phyloP scores from a whole-genome alignment of 2,888 invertebrate genomes.

The Spilosoma lubricipeda region DNA sequence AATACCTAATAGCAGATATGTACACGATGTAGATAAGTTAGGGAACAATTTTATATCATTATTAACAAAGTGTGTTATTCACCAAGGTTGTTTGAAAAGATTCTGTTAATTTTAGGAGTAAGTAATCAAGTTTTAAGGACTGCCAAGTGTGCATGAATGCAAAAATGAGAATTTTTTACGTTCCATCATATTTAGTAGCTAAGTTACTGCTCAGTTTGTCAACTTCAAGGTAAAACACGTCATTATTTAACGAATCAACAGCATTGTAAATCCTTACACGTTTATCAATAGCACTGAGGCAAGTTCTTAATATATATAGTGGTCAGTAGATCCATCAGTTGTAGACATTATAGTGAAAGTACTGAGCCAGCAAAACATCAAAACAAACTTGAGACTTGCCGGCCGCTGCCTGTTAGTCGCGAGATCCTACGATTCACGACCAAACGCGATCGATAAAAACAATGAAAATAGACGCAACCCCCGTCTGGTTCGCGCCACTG shows the following conservation, averaged over 20 bases:
- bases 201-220: conserved; percentile 11
- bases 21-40: conserved; percentile 24
- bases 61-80: neutral
- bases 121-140: too few species aligned
- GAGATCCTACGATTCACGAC: conserved; percentile 67
- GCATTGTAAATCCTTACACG: conserved; percentile 29
- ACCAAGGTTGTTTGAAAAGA: neutral
- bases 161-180: conserved; percentile 5
- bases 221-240: conserved; percentile 54
- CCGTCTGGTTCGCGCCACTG: conserved; percentile 44
- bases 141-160: neutral
- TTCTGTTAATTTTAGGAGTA: neutral
- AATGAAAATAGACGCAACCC: conserved; percentile 75
- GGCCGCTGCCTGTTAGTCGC: conserved; percentile 62
- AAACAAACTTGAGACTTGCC: conserved; percentile 76
- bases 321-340: conserved; percentile 16
- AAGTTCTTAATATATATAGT: conserved; percentile 1
- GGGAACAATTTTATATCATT: conserved; percentile 6
- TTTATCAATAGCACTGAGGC: conserved; percentile 32
- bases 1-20: conserved; percentile 22
- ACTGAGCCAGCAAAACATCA: conserved; percentile 63
- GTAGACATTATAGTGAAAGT: conserved; percentile 27
- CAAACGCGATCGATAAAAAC: conserved; percentile 81
- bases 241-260: conserved; percentile 52
- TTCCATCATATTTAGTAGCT: conserved; percentile 9